phyloP scores from a whole-genome alignment of 2,797 vertebrate species.

The Scyliorhinus canicula region DNA sequence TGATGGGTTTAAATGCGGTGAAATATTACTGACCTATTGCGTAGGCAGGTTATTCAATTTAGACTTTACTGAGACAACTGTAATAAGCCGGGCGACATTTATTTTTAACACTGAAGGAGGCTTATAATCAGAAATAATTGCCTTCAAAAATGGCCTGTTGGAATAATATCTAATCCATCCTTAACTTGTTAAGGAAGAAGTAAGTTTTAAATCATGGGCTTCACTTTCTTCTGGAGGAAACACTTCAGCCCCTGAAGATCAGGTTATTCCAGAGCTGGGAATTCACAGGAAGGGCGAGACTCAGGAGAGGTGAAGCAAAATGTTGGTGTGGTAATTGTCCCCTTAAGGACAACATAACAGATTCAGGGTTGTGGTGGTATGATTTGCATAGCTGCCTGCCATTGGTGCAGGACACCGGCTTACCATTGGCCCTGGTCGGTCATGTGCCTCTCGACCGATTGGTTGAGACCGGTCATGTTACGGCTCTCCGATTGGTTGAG shows the following conservation, averaged over 20 bases:
- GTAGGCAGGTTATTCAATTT: no score
- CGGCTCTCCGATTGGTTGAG: no score
- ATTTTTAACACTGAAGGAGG: neutral
- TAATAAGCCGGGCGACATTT: neutral
- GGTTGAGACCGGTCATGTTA: no score
- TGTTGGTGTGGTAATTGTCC: no score
- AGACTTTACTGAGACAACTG: neutral
- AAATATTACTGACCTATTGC: neutral
- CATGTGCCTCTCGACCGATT: no score
- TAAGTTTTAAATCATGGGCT: neutral
- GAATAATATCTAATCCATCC: neutral
- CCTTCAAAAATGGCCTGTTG: neutral
- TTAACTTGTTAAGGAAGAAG: neutral
- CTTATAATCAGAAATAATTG: neutral
- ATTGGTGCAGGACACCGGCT: no score
- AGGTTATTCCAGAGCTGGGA: neutral
- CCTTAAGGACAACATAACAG: no score
- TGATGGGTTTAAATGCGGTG: neutral
- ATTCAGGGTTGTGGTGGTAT: no score
- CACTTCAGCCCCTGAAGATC: fast-evolving
- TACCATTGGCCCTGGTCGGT: no score
- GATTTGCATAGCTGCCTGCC: no score
- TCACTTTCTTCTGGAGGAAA: neutral
- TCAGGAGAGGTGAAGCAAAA: no score
- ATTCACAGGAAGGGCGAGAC: neutral